A percentile compares a stretch with the other conserved stretches of the same genome.
Evolutionary conservation across 2,797 vertebrate species (phyloP).

Genomic region (Champsocephalus esox): DNA sequence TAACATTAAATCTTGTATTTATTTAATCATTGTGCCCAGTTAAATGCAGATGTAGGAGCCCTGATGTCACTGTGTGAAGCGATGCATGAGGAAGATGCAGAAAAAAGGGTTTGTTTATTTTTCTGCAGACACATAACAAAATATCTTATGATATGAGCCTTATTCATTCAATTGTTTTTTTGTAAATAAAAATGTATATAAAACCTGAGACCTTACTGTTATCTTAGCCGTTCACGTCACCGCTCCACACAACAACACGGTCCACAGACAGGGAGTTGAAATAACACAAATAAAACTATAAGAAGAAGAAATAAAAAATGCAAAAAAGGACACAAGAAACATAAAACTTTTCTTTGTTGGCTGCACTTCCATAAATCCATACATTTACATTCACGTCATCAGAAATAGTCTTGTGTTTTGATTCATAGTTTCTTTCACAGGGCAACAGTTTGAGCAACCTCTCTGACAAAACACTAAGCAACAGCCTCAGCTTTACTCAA

Average conservation of each 20-base stretch:
- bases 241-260: constrained; percentile 11
- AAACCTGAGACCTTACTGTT: not conserved
- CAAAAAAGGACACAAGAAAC: constrained; percentile 8
- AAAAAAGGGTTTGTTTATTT: not conserved
- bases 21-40: not conserved
- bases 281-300: not conserved
- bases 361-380: constrained; percentile 3
- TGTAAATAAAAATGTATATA: not conserved
- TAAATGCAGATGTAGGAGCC: not conserved
- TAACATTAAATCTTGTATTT: constrained; percentile 4
- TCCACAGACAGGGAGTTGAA: constrained; percentile 13
- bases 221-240: not conserved
- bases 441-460: constrained; percentile 18
- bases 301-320: not conserved
- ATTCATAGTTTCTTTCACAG: not conserved
- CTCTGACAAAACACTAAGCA: not conserved
- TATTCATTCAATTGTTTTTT: not conserved
- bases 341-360: not conserved
- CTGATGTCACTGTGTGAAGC: not conserved
- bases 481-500: not conserved
- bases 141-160: not conserved
- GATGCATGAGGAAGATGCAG: too few species aligned
- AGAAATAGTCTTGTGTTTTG: not conserved
- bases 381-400: constrained; percentile 51
- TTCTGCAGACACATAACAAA: not conserved